Conservation (phyloP, 2,888 invertebrate species). For the Xylota sylvarum region DNA sequence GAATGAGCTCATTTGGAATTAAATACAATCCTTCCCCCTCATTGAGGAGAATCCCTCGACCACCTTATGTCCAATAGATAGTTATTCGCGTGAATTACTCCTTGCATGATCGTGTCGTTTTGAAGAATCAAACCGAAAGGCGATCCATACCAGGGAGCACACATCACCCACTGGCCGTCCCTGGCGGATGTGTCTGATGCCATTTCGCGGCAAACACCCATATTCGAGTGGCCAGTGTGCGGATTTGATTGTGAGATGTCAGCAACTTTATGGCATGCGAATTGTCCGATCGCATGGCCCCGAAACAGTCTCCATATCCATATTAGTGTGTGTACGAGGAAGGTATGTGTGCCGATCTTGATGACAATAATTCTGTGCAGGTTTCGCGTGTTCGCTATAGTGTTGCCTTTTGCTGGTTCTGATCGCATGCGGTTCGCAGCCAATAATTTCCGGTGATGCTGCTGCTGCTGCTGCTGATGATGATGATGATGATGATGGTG, state of each 20-base stretch:
- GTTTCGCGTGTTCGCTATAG: slow-evolving; percentile 68
- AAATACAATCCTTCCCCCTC: slow-evolving; percentile 58
- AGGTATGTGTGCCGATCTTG: slow-evolving; percentile 58
- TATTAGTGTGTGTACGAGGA: slow-evolving; percentile 15
- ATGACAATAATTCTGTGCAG: slow-evolving; percentile 76
- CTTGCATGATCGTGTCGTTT: slow-evolving; percentile 72
- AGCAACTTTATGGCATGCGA: slow-evolving; percentile 77
- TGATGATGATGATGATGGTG: slow-evolving; percentile 15
- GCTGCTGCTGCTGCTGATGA: background rate
- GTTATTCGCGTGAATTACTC: slow-evolving; percentile 75
- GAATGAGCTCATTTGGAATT: slow-evolving; percentile 75
- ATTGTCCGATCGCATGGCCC: slow-evolving; percentile 73
- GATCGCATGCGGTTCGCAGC: slow-evolving; percentile 71
- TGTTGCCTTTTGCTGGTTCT: slow-evolving; percentile 35
- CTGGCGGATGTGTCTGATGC: slow-evolving; percentile 33
- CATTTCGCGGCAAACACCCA: slow-evolving; percentile 57
- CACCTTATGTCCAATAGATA: slow-evolving; percentile 48
- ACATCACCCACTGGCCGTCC: slow-evolving; percentile 65
- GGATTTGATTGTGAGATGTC: slow-evolving; percentile 77
- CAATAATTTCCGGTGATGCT: slow-evolving; percentile 62
- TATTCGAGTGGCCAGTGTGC: slow-evolving; percentile 50
- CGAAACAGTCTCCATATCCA: slow-evolving; percentile 37
- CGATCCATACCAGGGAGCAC: slow-evolving; percentile 64
- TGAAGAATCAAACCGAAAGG: slow-evolving; percentile 65
- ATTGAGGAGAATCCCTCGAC: too few species aligned